Evolutionary conservation across 2,113 vertebrate genomes (phyloP).

Genomic region (Alethe diademata): DNA sequence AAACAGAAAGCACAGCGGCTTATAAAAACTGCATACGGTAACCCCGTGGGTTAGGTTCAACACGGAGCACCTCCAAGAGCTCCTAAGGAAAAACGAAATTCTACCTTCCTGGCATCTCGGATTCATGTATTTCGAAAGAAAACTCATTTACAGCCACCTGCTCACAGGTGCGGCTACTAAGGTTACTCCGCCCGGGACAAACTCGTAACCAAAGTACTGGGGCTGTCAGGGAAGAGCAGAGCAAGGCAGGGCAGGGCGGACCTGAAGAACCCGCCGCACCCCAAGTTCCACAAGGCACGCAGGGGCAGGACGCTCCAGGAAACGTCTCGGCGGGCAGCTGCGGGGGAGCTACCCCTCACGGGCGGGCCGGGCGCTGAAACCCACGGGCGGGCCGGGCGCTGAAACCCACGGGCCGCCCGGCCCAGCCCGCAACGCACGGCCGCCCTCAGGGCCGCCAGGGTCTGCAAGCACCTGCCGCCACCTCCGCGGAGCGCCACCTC

Average conservation of each 20-base stretch:
- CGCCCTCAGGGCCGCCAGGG: no score
- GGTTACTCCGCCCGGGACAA: not conserved
- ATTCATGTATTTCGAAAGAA: fast-evolving
- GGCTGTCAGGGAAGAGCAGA: not conserved
- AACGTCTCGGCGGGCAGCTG: no score
- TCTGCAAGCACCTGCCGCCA: not conserved
- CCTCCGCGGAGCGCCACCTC: no score
- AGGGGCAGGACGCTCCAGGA: not conserved
- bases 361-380: fast-evolving
- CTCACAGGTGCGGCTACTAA: no score
- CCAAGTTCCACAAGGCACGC: not conserved
- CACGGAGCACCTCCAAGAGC: not conserved
- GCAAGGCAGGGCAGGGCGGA: not conserved
- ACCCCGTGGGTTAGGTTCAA: fast-evolving
- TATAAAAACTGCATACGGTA: fast-evolving
- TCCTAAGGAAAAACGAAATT: not conserved
- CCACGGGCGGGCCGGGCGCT: fast-evolving
- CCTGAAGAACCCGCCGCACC: no score
- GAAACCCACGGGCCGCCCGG: not conserved
- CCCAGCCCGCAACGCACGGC: not conserved
- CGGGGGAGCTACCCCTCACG: fast-evolving
- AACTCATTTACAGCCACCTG: not conserved
- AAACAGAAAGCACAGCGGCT: not conserved
- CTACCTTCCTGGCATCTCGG: not conserved
- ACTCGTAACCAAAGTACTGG: fast-evolving